Evolutionary conservation across 2,797 vertebrate species (phyloP), one percentile per base, ranked within the genome.

Genomic region (Thunnus albacares): DNA sequence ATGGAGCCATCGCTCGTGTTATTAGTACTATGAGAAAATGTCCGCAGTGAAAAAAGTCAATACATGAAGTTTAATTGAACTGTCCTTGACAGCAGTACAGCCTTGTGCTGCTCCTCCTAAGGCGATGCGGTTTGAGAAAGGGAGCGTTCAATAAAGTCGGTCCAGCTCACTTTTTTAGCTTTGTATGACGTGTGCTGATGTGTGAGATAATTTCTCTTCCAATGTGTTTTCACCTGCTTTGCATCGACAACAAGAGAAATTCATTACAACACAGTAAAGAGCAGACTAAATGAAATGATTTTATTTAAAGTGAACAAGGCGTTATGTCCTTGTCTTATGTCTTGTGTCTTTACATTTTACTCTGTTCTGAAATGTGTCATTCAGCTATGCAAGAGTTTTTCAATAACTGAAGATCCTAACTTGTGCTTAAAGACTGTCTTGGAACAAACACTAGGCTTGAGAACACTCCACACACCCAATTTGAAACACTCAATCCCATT

Each of bases 1-100:
- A 47, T 18, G 20, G 47, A 20, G 47, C 18, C 47, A 8, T 7
- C 9, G 20, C 20, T 51, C 14, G 2, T 51, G 47, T 51, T 20
- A 8, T 51, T 18, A 51, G 47, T 20, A 5, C 43, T n/a, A n/a
- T n/a, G 45, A 49, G 45, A 49, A 49, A 49, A 49, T 63, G 12
- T 9, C 41, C 15, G 15, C 20, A 30, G 30, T 30, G 24, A 71
- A 30, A 38, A 47, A 35, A 7, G 28, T 33, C 26, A 24, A 17
- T 6, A 58, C 45, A 18, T 15, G 17, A 17, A 5, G 6, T 62
- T 66, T 49, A 17, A 67, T 33, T 52, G 20, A 69, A 30, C 53
- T 33, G 60, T 71, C 68, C 60, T 33, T 73, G 68, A 49, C 53
- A 68, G 26, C 51, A 68, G 45, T 2, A 12, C 17, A 56, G 28